These are phyloP conservation scores for Osedax fenrisi DNA, from an alignment of 2,888 invertebrate genomes.

Conservation along the genomic window DNA sequence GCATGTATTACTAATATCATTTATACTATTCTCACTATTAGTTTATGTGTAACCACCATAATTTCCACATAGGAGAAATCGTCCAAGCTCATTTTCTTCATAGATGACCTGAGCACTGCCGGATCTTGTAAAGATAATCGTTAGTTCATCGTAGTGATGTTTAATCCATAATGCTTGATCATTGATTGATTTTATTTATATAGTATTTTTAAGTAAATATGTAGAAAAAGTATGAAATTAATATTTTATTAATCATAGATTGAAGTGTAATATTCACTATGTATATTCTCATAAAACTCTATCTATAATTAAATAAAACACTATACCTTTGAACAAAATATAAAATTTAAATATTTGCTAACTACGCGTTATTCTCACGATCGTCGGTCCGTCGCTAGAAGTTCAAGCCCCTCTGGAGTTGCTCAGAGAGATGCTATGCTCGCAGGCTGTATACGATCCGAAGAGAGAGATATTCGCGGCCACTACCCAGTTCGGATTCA, in stretches of 20 bases:
- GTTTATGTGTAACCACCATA: no score
- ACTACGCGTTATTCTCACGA: background rate
- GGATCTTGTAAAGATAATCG: background rate
- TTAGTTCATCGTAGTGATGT: no score
- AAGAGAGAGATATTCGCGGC: constrained; percentile 41
- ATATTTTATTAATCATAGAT: background rate
- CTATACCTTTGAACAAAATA: no score
- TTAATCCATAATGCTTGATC: no score
- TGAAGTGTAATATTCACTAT: background rate
- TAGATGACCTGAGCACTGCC: constrained; percentile 46
- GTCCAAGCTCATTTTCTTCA: constrained; percentile 42
- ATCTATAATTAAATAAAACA: no score
- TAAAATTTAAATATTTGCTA: background rate
- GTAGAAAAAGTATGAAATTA: no score
- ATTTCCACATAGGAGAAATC: no score
- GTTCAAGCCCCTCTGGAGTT: constrained; percentile 45
- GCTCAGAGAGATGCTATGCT: constrained; percentile 42
- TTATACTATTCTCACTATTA: no score
- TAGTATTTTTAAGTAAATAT: no score
- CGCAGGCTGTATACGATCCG: constrained; percentile 41
- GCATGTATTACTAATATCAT: no score
- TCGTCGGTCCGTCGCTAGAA: constrained; percentile 34
- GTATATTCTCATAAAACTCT: no score
- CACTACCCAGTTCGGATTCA: constrained; percentile 40
- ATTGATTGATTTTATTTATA: no score